Conservation (phyloP, 2,797 vertebrate species). For the Melanotaenia trifasciata region DNA sequence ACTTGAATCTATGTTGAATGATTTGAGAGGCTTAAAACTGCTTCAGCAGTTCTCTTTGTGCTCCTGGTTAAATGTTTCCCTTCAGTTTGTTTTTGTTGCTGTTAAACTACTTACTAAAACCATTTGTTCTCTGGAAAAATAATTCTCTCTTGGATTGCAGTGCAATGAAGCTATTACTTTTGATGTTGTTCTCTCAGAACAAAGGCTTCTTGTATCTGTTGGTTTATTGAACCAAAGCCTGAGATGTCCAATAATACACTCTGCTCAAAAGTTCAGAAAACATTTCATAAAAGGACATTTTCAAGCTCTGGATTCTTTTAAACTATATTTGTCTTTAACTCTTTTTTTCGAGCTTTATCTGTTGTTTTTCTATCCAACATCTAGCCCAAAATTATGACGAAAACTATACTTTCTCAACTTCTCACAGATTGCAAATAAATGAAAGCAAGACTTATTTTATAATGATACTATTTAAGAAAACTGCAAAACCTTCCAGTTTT, state of each 20-base stretch:
- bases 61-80: slow-evolving; percentile 79
- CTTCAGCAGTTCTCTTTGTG: slow-evolving; percentile 79
- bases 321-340: slow-evolving; percentile 16
- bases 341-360: slow-evolving; percentile 29
- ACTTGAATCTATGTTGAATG: slow-evolving; percentile 76
- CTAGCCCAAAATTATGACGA: slow-evolving; percentile 11
- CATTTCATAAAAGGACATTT: slow-evolving; percentile 30
- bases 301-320: slow-evolving; percentile 24
- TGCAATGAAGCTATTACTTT: slow-evolving; percentile 70
- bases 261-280: slow-evolving; percentile 37
- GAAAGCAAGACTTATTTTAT: slow-evolving; percentile 38
- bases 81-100: slow-evolving; percentile 76
- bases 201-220: slow-evolving; percentile 59
- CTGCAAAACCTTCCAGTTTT: slow-evolving; percentile 54
- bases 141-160: slow-evolving; percentile 68
- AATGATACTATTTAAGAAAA: slow-evolving; percentile 46
- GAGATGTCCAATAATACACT: slow-evolving; percentile 59
- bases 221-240: slow-evolving; percentile 62
- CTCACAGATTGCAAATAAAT: slow-evolving; percentile 29
- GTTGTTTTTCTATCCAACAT: slow-evolving; percentile 18
- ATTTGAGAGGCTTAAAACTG: slow-evolving; percentile 76
- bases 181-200: slow-evolving; percentile 70
- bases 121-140: slow-evolving; percentile 67
- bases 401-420: slow-evolving; percentile 22
- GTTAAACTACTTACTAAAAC: slow-evolving; percentile 75